Evolutionary conservation across 2,113 vertebrate species (phyloP).

Genomic region (Nipponia nippon): DNA sequence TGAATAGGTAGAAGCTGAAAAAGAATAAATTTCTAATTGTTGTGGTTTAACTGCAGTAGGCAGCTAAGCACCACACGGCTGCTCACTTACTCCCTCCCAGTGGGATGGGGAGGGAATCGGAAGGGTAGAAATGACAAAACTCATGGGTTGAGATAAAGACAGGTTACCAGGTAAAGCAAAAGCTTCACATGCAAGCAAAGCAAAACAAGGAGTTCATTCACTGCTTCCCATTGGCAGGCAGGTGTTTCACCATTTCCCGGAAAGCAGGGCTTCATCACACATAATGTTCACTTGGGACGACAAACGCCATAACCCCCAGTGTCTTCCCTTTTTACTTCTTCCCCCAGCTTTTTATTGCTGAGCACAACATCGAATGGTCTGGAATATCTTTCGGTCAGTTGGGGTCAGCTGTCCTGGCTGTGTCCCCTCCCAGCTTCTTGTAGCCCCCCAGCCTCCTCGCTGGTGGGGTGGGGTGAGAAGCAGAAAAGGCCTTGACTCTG

Average conservation of each 20-base stretch:
- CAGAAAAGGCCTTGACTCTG: background rate
- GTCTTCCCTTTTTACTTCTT: background rate
- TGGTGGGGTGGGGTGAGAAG: background rate
- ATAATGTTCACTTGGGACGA: background rate
- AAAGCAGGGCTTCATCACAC: too few species aligned
- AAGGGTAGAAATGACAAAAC: background rate
- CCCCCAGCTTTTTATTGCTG: background rate
- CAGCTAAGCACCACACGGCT: background rate
- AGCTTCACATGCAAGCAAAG: background rate
- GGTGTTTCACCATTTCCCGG: background rate
- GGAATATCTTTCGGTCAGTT: background rate
- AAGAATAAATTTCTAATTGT: background rate
- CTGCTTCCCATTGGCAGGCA: background rate
- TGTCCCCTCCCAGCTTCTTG: background rate
- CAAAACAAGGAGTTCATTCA: background rate
- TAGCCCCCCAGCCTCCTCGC: background rate
- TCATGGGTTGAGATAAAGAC: background rate
- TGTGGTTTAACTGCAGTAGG: background rate
- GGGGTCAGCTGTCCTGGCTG: background rate
- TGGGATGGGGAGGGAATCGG: background rate
- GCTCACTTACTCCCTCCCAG: background rate
- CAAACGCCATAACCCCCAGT: background rate
- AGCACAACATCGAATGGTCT: background rate
- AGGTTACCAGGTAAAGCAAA: background rate
- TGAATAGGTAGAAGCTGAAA: background rate